phyloP scores from a whole-genome alignment of 2,113 vertebrate species.

The Oryzias melastigma region DNA sequence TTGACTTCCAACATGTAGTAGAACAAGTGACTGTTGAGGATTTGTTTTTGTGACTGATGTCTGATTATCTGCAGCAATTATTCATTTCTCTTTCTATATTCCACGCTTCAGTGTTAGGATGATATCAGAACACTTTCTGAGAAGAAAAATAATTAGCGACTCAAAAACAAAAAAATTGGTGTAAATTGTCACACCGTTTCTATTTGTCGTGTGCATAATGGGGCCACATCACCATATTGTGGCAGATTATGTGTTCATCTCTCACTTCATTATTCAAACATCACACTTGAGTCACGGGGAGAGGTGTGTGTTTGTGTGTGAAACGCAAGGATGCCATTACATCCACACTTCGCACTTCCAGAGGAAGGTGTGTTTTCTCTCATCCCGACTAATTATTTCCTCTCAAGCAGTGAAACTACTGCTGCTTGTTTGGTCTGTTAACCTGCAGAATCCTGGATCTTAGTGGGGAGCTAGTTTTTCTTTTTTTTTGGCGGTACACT shows the following conservation, averaged over 20 bases:
- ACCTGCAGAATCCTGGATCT: too few species aligned
- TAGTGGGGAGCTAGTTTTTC: too few species aligned
- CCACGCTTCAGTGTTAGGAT: background rate
- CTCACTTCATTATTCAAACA: slow-evolving; percentile 43
- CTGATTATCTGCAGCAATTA: background rate
- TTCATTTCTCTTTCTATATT: background rate
- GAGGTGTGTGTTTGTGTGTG: slow-evolving; percentile 21
- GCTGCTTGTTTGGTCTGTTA: background rate
- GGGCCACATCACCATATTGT: slow-evolving; percentile 36
- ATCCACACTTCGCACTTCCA: slow-evolving; percentile 19
- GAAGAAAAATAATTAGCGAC: slow-evolving; percentile 9
- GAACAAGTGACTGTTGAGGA: too few species aligned
- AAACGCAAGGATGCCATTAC: slow-evolving; percentile 41
- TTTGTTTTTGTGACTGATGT: too few species aligned
- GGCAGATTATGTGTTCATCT: slow-evolving; percentile 6
- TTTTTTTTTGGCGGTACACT: too few species aligned
- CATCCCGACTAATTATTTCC: slow-evolving; percentile 27
- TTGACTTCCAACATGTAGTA: too few species aligned
- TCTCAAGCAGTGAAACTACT: background rate
- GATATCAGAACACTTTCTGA: slow-evolving; percentile 2
- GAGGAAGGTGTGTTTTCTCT: slow-evolving; percentile 12
- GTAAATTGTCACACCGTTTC: slow-evolving; percentile 37
- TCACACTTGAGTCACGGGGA: slow-evolving; percentile 6
- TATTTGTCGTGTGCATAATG: slow-evolving; percentile 8
- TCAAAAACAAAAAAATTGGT: slow-evolving; percentile 15